A percentile compares a stretch with the other conserved stretches of the same genome.
Conservation (phyloP, 2,797 vertebrate species). For the Gobio occitaniae region DNA sequence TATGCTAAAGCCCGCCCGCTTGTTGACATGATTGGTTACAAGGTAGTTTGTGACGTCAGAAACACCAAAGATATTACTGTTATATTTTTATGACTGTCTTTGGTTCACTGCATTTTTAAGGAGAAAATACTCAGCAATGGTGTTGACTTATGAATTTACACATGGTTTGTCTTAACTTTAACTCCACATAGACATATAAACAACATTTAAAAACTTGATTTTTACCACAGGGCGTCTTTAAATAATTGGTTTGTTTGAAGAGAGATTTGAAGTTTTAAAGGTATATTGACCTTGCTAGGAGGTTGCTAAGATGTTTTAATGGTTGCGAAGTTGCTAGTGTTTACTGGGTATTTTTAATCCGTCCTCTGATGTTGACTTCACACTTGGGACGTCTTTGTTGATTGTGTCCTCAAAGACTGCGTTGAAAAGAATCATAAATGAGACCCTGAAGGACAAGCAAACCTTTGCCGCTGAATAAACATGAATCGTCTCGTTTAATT, state of each 20-base stretch:
- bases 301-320: background rate
- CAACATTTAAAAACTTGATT: no score
- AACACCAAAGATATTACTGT: no score
- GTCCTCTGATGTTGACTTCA: constrained; percentile 38
- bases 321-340: background rate
- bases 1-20: no score
- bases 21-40: no score
- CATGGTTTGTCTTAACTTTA: no score
- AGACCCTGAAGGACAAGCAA: constrained; percentile 53
- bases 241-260: background rate
- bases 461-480: constrained; percentile 53
- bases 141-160: no score
- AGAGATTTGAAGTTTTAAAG: background rate
- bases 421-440: constrained; percentile 22
- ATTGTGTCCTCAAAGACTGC: constrained; percentile 29
- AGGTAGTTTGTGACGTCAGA: no score
- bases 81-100: no score
- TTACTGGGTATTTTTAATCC: background rate
- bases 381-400: constrained; percentile 35
- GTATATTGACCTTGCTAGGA: background rate
- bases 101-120: no score
- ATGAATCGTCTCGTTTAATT: constrained; percentile 47
- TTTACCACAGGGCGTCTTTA: no score
- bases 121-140: no score
- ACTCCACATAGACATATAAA: no score